Percentiles rank a stretch among this genome's conserved stretches.
Evolutionary conservation across 2,888 invertebrate genomes (phyloP).

Genomic region (Athalia cordata): DNA sequence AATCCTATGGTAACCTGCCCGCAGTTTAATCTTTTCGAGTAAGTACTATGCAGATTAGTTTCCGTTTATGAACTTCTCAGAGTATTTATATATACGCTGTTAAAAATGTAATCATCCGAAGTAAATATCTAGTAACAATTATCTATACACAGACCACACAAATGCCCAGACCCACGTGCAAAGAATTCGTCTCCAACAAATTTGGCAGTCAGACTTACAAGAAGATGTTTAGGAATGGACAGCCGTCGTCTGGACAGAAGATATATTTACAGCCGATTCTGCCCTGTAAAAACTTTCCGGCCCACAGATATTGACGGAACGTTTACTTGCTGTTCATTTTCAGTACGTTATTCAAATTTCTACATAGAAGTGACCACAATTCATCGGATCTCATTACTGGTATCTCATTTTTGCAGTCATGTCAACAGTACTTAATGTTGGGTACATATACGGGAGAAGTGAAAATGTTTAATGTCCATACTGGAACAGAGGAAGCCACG

Average conservation of each 20-base stretch:
- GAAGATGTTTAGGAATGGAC: constrained; percentile 74
- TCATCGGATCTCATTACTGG: too few relatives aligned
- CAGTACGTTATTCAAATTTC: constrained; percentile 63
- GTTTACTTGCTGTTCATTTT: constrained; percentile 85
- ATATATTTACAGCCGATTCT: constrained; percentile 89
- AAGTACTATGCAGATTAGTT: constrained; percentile 68
- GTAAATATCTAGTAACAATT: constrained; percentile 21
- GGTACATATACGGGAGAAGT: constrained; percentile 95
- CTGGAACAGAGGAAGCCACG: constrained; percentile 87
- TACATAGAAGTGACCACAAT: neutral
- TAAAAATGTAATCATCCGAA: neutral
- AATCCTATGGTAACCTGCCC: constrained; percentile 99
- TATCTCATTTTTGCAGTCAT: constrained; percentile 71
- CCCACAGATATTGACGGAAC: constrained; percentile 83
- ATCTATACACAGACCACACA: constrained; percentile 85
- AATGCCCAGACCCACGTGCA: constrained; percentile 92
- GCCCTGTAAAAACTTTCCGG: constrained; percentile 84
- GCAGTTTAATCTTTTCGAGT: constrained; percentile 94
- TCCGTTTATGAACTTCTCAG: neutral
- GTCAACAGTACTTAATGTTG: constrained; percentile 83
- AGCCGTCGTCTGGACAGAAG: constrained; percentile 84
- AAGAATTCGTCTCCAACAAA: constrained; percentile 82
- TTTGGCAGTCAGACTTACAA: constrained; percentile 76
- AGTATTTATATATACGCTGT: neutral
- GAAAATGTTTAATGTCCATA: constrained; percentile 89